Base-by-base conservation (phyloP, 2,888 invertebrate genomes). In the Gastracanthus pulcherrimus region DNA sequence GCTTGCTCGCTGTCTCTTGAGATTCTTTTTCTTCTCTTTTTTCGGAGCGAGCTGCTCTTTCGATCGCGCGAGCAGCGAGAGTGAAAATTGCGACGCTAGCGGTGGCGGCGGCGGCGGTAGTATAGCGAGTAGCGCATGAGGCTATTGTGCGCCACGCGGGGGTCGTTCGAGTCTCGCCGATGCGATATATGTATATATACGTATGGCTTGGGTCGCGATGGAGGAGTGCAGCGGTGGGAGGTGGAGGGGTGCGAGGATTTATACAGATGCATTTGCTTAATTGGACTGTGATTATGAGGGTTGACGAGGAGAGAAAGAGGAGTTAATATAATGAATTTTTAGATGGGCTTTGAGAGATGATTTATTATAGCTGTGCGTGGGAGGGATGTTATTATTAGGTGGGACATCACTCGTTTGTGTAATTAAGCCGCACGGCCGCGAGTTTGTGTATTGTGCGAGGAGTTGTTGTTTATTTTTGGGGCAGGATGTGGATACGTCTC, bases 61-160 rank as follows among this genome's bases (percentile, higher is more conserved):
- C 72, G 60, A 41, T 74, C 62, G 60, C 38, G n/a, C 23, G 36
- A 34, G 26, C 7, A 23, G 58, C 64, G 82, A 80, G 72, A 19
- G 64, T 66, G 51, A 48, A 34, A 67, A 48, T 29, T 41, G 45
- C n/a, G n/a, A n/a, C n/a, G n/a, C n/a, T n/a, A n/a, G n/a, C n/a
- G n/a, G n/a, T n/a, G n/a, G n/a, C n/a, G n/a, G n/a, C n/a, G n/a
- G n/a, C n/a, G n/a, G n/a, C n/a, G n/a, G n/a, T n/a, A n/a, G n/a
- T n/a, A n/a, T n/a, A n/a, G n/a, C n/a, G n/a, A n/a, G n/a, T n/a
- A n/a, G n/a, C n/a, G n/a, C n/a, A n/a, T n/a, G n/a, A n/a, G n/a
- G n/a, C n/a, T n/a, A n/a, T n/a, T n/a, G n/a, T n/a, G n/a, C n/a
- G n/a, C n/a, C n/a, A n/a, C n/a, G n/a, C n/a, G n/a, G n/a, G n/a